Base-by-base conservation (phyloP, 2,888 invertebrate genomes). In the Drosophila fungiperda region DNA sequence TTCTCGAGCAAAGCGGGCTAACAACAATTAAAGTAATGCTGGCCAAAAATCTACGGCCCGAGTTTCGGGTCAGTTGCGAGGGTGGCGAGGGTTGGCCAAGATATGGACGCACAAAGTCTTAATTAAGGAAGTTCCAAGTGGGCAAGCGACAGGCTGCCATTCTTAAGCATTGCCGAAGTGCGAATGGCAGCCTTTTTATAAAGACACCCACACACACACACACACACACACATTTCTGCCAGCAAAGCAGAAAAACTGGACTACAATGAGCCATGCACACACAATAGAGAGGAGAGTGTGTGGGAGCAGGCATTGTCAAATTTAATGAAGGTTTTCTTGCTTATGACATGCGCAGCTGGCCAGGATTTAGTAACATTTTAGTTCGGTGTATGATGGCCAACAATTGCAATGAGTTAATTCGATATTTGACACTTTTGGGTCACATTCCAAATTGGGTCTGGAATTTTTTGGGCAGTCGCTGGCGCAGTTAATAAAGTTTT, bases 81-180 rank as follows among this genome's bases (percentile, higher is more conserved):
- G 71, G 79, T 26, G 26, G 53, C 35, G 9, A 7, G 6, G 11
- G 45, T 12, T 11, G 15, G 35, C 17, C 23, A 23, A 55, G 40
- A 45, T 45, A 23, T 45, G 23, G 78, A 84, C 82, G 81, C 83
- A 83, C 78, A 87, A 87, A 90, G 89, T 90, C 90, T 90, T 90
- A 90, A 90, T 90, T 90, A 90, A 90, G 87, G 89, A 90, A 83
- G 72, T 84, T 90, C 85, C 82, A 81, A 88, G 90, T 91, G 86
- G 78, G 68, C 76, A 64, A 83, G 83, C 80, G 81, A 77, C 77
- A 72, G 69, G 45, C 61, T 59, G 62, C 38, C 55, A 45, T 48
- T 50, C 38, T 26, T 12, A 35, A 65, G 57, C 23, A 42, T 53
- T 60, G 58, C 20, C 7, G 3, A 7, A 45, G 23, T 15, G 23